Percentiles rank a stretch among this genome's conserved stretches.
Conservation (phyloP, 2,888 invertebrate species). For the Metallyticus violacea region DNA sequence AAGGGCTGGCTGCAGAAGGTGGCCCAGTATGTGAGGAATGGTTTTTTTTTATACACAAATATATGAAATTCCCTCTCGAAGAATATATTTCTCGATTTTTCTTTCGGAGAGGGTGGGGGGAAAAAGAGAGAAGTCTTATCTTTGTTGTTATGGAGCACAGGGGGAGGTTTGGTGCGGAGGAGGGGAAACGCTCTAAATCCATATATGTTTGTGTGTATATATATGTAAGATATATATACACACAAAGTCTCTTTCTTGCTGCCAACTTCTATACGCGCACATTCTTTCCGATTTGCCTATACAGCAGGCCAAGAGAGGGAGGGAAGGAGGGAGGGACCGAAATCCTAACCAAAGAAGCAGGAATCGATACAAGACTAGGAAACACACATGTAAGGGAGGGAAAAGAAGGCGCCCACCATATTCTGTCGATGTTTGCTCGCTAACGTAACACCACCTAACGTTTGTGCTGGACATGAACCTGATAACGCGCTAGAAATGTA, state of each 20-base stretch:
- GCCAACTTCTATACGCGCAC: not conserved
- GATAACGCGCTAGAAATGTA: no score
- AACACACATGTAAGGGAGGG: not conserved
- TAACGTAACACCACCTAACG: no score
- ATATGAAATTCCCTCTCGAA: not conserved
- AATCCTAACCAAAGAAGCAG: constrained; percentile 1
- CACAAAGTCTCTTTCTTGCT: not conserved
- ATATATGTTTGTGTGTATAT: no score
- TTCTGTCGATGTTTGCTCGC: no score
- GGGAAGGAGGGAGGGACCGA: not conserved
- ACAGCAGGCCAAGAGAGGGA: not conserved
- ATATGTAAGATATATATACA: no score
- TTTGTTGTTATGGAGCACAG: not conserved
- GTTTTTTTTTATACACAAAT: not conserved
- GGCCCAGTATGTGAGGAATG: no score
- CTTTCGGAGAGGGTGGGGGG: not conserved
- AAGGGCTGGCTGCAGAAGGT: no score
- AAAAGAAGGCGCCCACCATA: no score
- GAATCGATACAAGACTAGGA: constrained; percentile 8
- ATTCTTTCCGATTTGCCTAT: constrained; percentile 5
- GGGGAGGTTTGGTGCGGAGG: no score
- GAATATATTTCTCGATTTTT: not conserved
- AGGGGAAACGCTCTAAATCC: not conserved
- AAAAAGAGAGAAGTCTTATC: not conserved
- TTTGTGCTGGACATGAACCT: no score